A percentile compares a stretch with the other conserved stretches of the same genome.
Evolutionary conservation across 2,113 vertebrate genomes (phyloP).

Genomic region (Notothenia coriiceps): DNA sequence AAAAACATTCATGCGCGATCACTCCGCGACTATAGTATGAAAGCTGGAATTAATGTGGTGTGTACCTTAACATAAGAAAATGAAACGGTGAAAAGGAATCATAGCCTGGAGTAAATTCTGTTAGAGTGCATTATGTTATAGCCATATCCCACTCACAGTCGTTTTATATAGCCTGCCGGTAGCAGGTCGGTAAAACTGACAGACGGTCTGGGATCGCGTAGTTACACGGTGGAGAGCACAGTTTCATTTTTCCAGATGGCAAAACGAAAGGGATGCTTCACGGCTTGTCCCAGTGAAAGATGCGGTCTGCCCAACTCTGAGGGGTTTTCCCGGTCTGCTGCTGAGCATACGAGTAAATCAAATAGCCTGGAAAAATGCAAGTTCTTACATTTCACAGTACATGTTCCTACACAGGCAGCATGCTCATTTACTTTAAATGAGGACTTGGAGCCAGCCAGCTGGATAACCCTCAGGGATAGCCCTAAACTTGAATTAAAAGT

Average conservation of each 20-base stretch:
- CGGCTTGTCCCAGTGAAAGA: constrained; percentile 62
- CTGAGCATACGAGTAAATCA: constrained; percentile 25
- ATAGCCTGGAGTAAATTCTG: constrained; percentile 16
- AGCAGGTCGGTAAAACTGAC: constrained; percentile 69
- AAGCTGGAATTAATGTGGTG: constrained; percentile 22
- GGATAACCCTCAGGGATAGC: background rate
- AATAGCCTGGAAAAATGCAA: constrained; percentile 20
- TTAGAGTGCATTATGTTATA: constrained; percentile 48
- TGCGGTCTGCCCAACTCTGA: constrained; percentile 55
- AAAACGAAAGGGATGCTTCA: constrained; percentile 66
- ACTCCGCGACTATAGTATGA: background rate
- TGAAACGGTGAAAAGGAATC: constrained; percentile 8
- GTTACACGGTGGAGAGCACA: constrained; percentile 70
- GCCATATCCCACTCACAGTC: constrained; percentile 23
- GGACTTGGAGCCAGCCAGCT: background rate
- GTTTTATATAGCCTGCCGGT: constrained; percentile 53
- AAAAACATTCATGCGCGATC: background rate
- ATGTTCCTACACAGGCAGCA: background rate
- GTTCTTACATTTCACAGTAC: constrained; percentile 3
- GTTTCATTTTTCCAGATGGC: constrained; percentile 67
- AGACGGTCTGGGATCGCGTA: constrained; percentile 64
- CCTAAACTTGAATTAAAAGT: background rate
- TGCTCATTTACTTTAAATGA: background rate
- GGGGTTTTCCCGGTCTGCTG: constrained; percentile 44
- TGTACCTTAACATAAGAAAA: constrained; percentile 19